Conservation (phyloP, 2,113 vertebrate genomes). For the Equus quagga region DNA sequence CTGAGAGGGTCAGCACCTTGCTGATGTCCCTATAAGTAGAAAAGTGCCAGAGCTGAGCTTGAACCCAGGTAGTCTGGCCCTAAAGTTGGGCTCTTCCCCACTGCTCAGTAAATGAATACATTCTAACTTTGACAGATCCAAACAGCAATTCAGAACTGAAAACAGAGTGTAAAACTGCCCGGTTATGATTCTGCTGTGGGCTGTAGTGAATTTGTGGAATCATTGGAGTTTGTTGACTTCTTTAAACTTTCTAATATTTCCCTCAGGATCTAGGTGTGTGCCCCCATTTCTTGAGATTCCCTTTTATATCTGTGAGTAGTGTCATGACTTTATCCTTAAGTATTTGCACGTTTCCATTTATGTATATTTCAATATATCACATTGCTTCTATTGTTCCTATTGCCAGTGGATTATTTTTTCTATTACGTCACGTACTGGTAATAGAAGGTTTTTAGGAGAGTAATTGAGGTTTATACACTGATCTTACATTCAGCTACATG, state of each 20-base stretch:
- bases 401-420: neutral
- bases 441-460: neutral
- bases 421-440: neutral
- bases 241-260: neutral
- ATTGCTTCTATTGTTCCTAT: neutral
- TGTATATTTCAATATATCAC: neutral
- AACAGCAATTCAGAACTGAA: neutral
- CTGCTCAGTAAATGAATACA: neutral
- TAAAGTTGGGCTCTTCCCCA: neutral
- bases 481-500: neutral
- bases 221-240: neutral
- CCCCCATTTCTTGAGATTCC: neutral
- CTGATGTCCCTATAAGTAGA: neutral
- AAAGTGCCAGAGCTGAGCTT: neutral
- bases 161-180: neutral
- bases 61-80: neutral
- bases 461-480: neutral
- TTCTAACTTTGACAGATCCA: neutral
- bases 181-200: neutral
- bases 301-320: neutral
- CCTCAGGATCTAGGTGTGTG: neutral
- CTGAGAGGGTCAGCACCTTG: neutral
- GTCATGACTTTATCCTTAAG: neutral
- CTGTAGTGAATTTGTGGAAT: neutral
- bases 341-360: neutral